These are phyloP conservation scores for Operophtera brumata DNA, from an alignment of 2,888 invertebrate species.

Conservation along the genomic window DNA sequence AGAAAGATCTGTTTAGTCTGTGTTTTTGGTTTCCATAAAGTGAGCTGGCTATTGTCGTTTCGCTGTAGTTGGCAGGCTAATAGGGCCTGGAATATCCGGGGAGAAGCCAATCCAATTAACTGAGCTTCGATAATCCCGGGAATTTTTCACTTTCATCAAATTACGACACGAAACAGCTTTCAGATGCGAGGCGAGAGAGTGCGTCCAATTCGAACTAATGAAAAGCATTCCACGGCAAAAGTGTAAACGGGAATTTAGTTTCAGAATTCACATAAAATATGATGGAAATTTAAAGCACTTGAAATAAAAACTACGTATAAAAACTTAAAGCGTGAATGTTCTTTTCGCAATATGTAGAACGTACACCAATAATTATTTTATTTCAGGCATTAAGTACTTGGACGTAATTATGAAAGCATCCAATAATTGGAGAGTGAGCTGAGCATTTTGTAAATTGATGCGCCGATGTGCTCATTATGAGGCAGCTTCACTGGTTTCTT, in stretches of 20 bases:
- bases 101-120: slow-evolving; percentile 28
- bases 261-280: slow-evolving; percentile 34
- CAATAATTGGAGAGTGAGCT: slow-evolving; percentile 23
- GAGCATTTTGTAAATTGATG: slow-evolving; percentile 18
- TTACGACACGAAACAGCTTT: slow-evolving; percentile 41
- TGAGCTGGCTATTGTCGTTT: slow-evolving; percentile 7
- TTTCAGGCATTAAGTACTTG: slow-evolving; percentile 3
- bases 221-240: slow-evolving; percentile 49
- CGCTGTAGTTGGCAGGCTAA: slow-evolving; percentile 18
- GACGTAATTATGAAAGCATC: slow-evolving; percentile 21
- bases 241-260: slow-evolving; percentile 42
- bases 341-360: slow-evolving; percentile 6
- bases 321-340: slow-evolving; percentile 9
- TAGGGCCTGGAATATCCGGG: slow-evolving; percentile 15
- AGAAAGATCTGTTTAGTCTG: no score
- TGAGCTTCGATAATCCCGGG: slow-evolving; percentile 40
- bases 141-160: slow-evolving; percentile 55
- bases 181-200: slow-evolving; percentile 48
- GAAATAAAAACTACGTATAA: slow-evolving; percentile 6
- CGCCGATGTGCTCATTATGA: background rate
- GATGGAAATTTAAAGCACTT: slow-evolving; percentile 26
- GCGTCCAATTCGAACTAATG: slow-evolving; percentile 62
- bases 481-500: slow-evolving; percentile 14
- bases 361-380: slow-evolving; percentile 14
- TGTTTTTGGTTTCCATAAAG: background rate